These are phyloP conservation scores for Brachionus rotundiformis DNA, from an alignment of 1,140 invertebrate species.

Conservation along the genomic window DNA sequence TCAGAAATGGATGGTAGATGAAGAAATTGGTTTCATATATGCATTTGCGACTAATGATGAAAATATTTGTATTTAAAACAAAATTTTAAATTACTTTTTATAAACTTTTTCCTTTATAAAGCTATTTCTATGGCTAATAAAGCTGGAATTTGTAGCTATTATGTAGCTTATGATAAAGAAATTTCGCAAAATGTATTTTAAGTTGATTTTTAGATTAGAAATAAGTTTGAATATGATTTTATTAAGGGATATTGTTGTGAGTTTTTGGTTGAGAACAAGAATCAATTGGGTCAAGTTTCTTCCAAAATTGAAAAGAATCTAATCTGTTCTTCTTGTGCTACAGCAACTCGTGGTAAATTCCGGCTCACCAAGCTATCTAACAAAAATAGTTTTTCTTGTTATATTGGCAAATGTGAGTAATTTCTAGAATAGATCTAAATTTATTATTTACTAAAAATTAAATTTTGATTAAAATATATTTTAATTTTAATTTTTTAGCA, in stretches of 20 bases:
- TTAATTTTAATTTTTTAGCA: not conserved
- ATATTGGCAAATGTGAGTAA: constrained; percentile 61
- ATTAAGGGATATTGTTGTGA: constrained; percentile 59
- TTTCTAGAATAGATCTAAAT: not conserved
- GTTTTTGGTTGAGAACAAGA: constrained; percentile 54
- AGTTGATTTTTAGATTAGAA: not conserved
- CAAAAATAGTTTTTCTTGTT: constrained; percentile 59
- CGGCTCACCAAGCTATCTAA: constrained; percentile 57
- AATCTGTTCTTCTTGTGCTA: constrained; percentile 62
- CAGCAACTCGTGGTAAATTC: constrained; percentile 61
- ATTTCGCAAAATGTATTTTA: constrained; percentile 61
- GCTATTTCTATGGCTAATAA: constrained; percentile 63
- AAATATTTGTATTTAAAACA: constrained; percentile 57
- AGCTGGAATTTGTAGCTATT: constrained; percentile 62
- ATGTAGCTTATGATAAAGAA: constrained; percentile 57
- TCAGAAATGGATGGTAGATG: constrained; percentile 61
- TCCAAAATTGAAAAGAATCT: constrained; percentile 32
- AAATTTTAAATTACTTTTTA: not conserved
- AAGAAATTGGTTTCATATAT: constrained; percentile 60
- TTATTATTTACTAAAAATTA: not conserved
- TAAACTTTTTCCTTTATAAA: constrained; percentile 51
- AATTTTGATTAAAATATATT: not conserved
- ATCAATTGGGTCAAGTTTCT: constrained; percentile 46
- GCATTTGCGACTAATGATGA: constrained; percentile 59
- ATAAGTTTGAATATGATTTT: not conserved